A percentile compares a stretch with the other conserved stretches of the same genome.
Conservation (phyloP, 1,140 invertebrate species). For the Aphelinus atriplicis region DNA sequence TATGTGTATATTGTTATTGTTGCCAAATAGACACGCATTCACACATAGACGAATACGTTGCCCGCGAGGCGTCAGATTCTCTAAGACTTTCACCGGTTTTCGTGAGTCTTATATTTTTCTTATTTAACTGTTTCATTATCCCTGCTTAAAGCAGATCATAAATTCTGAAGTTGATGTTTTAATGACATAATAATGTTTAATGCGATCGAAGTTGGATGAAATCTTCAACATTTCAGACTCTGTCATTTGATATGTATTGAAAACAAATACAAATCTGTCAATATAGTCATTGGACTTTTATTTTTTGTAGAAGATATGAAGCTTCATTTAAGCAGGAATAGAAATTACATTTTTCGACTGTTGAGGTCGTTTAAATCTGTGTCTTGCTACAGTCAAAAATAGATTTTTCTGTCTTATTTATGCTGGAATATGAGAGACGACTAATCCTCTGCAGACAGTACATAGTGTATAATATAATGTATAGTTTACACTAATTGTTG, state of each 20-base stretch:
- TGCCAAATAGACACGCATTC: slow-evolving; percentile 30
- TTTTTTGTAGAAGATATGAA: neutral
- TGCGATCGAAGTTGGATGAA: neutral
- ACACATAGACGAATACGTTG: slow-evolving; percentile 22
- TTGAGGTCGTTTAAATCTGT: neutral
- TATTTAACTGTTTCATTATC: slow-evolving; percentile 2
- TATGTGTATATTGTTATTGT: slow-evolving; percentile 22
- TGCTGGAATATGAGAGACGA: neutral
- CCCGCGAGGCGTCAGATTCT: slow-evolving; percentile 19
- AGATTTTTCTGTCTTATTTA: neutral
- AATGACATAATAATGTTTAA: too few relatives aligned
- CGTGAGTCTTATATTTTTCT: neutral
- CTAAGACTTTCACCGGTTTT: slow-evolving; percentile 32
- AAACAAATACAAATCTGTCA: slow-evolving; percentile 1
- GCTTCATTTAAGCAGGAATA: slow-evolving; percentile 19
- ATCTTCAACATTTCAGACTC: slow-evolving; percentile 15
- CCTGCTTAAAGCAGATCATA: slow-evolving; percentile 10
- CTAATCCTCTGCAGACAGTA: slow-evolving; percentile 14
- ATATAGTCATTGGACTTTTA: neutral
- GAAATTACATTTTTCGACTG: neutral
- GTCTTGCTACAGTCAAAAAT: slow-evolving; percentile 9
- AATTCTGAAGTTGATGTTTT: too few relatives aligned
- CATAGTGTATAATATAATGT: neutral
- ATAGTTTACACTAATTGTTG: slow-evolving; percentile 3
- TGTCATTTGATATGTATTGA: slow-evolving; percentile 26